Conservation (phyloP, 2,113 vertebrate genomes). For the Collichthys lucidus region DNA sequence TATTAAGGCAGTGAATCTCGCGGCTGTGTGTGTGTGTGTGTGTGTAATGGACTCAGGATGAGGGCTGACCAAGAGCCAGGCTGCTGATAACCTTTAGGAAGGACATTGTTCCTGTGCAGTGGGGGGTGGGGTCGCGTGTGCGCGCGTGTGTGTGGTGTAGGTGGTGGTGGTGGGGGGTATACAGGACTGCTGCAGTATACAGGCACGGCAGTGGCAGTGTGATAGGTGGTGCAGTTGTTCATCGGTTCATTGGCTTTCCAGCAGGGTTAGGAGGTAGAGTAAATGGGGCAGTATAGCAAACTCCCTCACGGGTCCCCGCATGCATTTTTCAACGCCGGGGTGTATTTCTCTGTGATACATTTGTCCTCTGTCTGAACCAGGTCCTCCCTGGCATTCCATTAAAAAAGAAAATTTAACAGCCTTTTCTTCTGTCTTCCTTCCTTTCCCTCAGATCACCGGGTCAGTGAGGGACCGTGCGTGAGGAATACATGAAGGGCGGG, state of each 20-base stretch:
- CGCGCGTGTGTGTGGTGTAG: too few relatives aligned
- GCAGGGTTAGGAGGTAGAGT: conserved; percentile 74
- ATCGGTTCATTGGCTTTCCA: conserved; percentile 72
- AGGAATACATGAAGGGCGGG: conserved; percentile 85
- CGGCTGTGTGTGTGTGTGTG: conserved; percentile 56
- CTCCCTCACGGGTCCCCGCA: conserved; percentile 67
- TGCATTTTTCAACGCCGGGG: conserved; percentile 67
- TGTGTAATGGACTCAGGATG: conserved; percentile 84
- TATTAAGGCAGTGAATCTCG: conserved; percentile 79
- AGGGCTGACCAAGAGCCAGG: conserved; percentile 78
- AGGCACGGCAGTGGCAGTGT: conserved; percentile 55
- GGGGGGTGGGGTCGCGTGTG: conserved; percentile 35
- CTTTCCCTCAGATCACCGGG: conserved; percentile 67
- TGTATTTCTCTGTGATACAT: conserved; percentile 67
- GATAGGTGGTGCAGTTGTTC: conserved; percentile 75
- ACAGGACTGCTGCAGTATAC: conserved; percentile 64
- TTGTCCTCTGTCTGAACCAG: conserved; percentile 75
- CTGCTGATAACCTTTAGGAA: conserved; percentile 86
- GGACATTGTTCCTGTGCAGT: conserved; percentile 79
- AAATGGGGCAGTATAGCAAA: conserved; percentile 74
- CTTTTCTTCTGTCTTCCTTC: conserved; percentile 57
- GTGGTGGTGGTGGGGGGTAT: background rate
- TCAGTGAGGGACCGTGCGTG: conserved; percentile 64
- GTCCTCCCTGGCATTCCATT: conserved; percentile 68
- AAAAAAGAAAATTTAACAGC: conserved; percentile 67